Evolutionary conservation across 1,140 invertebrate species (phyloP).

Genomic region (Ruditapes philippinarum): DNA sequence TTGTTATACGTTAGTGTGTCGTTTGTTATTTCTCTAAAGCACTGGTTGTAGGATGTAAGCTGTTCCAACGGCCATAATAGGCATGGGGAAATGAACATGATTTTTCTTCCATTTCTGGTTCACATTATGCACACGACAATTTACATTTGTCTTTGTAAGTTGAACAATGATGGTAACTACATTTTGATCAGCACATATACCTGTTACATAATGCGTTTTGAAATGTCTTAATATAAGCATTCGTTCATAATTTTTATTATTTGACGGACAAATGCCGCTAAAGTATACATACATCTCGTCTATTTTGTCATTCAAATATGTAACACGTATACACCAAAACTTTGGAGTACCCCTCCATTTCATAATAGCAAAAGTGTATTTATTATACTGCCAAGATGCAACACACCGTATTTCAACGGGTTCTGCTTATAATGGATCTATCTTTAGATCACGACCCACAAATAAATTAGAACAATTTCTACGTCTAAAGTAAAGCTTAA

Average conservation of each 20-base stretch:
- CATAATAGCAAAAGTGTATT: conserved; percentile 56
- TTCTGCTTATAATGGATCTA: not conserved
- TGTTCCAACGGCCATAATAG: conserved; percentile 48
- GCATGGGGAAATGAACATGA: conserved; percentile 30
- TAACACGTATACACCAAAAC: conserved; percentile 55
- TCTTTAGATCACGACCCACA: conserved; percentile 16
- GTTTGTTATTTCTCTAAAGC: conserved; percentile 46
- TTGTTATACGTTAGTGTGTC: conserved; percentile 18
- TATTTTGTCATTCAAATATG: conserved; percentile 1
- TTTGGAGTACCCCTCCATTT: conserved; percentile 34
- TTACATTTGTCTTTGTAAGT: conserved; percentile 53
- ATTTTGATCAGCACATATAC: conserved; percentile 63
- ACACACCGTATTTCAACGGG: conserved; percentile 47
- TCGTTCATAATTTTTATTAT: conserved; percentile 20
- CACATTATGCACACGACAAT: conserved; percentile 53
- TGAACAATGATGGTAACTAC: conserved; percentile 56
- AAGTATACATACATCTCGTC: conserved; percentile 50
- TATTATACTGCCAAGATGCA: conserved; percentile 42
- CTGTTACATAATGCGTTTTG: conserved; percentile 59
- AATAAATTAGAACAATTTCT: conserved; percentile 51
- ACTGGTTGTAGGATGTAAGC: conserved; percentile 42
- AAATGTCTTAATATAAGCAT: conserved; percentile 62
- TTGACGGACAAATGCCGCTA: conserved; percentile 43
- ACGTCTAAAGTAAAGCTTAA: conserved; percentile 57
- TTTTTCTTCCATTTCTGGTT: conserved; percentile 60